These are phyloP conservation scores for Epirrita christyi DNA, from an alignment of 2,888 invertebrate genomes.

Conservation along the genomic window DNA sequence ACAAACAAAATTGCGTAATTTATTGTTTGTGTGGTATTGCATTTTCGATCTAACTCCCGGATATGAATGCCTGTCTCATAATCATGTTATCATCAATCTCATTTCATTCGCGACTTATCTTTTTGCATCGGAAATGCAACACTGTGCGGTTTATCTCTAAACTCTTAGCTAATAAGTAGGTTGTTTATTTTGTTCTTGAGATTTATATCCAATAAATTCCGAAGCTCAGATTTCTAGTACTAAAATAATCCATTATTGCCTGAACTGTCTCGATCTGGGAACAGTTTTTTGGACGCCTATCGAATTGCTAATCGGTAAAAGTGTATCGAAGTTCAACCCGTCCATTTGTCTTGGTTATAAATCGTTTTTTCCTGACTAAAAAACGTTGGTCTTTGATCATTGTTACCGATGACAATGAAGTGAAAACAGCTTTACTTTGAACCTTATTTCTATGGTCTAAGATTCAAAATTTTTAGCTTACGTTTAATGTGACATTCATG, in stretches of 20 bases:
- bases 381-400: conserved; percentile 42
- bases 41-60: conserved; percentile 26
- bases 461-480: conserved; percentile 2
- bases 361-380: conserved; percentile 45
- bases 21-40: conserved; percentile 30
- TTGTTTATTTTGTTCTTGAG: conserved; percentile 18
- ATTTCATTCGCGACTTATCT: conserved; percentile 29
- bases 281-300: conserved; percentile 46
- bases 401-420: conserved; percentile 35
- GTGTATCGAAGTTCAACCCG: conserved; percentile 59
- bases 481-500: conserved; percentile 18
- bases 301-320: conserved; percentile 68
- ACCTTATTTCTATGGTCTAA: conserved; percentile 25
- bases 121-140: conserved; percentile 18
- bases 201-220: conserved; percentile 5
- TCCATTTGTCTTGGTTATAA: conserved; percentile 51
- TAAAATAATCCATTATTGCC: not conserved
- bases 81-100: conserved; percentile 32
- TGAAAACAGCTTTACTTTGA: conserved; percentile 14
- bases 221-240: not conserved
- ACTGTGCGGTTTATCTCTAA: conserved; percentile 18
- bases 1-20: conserved; percentile 56
- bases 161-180: conserved; percentile 27
- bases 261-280: conserved; percentile 41
- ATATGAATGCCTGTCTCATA: conserved; percentile 21